These are phyloP conservation scores for Synanthedon andrenaeformis DNA, from an alignment of 2,888 invertebrate genomes.

Conservation along the genomic window DNA sequence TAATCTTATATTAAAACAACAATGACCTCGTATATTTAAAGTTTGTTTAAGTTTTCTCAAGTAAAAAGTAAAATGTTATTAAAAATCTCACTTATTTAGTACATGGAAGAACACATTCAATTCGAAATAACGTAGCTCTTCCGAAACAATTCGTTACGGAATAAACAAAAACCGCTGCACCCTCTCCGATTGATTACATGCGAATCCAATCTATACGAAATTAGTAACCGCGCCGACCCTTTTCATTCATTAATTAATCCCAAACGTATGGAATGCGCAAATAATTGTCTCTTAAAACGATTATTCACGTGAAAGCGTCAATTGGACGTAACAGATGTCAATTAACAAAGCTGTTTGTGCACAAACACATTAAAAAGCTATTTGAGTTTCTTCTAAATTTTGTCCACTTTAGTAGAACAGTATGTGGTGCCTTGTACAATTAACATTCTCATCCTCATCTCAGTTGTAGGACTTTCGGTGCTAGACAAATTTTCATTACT, in stretches of 20 bases:
- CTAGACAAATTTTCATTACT: too few relatives aligned
- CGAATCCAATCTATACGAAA: slow-evolving; percentile 44
- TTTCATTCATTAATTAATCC: slow-evolving; percentile 63
- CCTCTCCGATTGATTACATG: slow-evolving; percentile 34
- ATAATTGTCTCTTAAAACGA: slow-evolving; percentile 56
- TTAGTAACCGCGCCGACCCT: slow-evolving; percentile 49
- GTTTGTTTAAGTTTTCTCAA: too few relatives aligned
- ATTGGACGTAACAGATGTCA: slow-evolving; percentile 42
- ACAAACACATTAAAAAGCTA: slow-evolving; percentile 16
- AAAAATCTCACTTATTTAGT: too few relatives aligned
- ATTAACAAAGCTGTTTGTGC: slow-evolving; percentile 27
- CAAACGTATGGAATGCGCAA: slow-evolving; percentile 42
- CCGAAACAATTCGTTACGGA: slow-evolving; percentile 5
- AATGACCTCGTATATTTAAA: too few relatives aligned
- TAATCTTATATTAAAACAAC: not conserved
- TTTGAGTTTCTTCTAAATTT: too few relatives aligned
- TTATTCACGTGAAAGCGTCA: slow-evolving; percentile 45
- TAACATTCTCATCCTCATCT: too few relatives aligned
- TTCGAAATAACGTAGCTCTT: not conserved
- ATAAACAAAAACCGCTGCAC: slow-evolving; percentile 21
- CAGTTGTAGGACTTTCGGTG: too few relatives aligned
- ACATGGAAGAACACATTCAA: too few relatives aligned
- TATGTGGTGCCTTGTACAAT: too few relatives aligned
- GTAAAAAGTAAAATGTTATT: too few relatives aligned
- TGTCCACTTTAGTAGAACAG: too few relatives aligned